phyloP scores from a whole-genome alignment of 2,888 invertebrate species.

The Ceratothoa steindachneri region DNA sequence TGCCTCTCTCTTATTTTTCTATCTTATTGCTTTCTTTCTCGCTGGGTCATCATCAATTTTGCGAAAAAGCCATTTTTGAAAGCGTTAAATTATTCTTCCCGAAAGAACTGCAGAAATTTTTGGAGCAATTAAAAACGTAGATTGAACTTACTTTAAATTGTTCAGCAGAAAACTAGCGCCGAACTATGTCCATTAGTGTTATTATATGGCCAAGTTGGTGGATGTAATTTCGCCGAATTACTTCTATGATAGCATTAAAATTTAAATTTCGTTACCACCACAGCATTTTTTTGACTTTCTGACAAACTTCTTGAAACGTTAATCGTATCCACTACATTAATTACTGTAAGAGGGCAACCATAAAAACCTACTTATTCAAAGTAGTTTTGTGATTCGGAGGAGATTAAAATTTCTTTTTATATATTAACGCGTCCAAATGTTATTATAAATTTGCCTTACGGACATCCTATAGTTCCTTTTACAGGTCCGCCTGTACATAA shows the following conservation, averaged over 20 bases:
- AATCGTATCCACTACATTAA: conserved; percentile 9
- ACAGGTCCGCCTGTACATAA: too few species aligned
- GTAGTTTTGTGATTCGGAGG: background rate
- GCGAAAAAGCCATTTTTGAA: conserved; percentile 11
- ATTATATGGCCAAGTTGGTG: conserved; percentile 37
- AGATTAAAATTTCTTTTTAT: conserved; percentile 5
- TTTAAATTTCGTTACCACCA: conserved; percentile 40
- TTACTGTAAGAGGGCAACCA: background rate
- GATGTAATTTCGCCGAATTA: conserved; percentile 41
- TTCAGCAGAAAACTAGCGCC: conserved; percentile 36
- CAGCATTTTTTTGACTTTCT: conserved; percentile 34
- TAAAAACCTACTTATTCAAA: background rate
- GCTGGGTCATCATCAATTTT: background rate
- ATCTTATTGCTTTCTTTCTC: background rate
- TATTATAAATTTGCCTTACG: background rate
- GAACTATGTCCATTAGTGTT: conserved; percentile 44
- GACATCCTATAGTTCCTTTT: background rate
- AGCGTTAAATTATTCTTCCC: conserved; percentile 7
- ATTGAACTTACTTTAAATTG: conserved; percentile 39
- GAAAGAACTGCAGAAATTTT: conserved; percentile 25
- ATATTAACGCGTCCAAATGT: background rate
- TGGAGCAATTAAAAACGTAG: conserved; percentile 39
- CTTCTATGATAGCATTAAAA: conserved; percentile 44
- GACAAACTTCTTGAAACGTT: conserved; percentile 38
- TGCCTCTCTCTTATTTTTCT: background rate